Base-by-base conservation (phyloP, 2,888 invertebrate species). In the Caenorhabditis imperialis region DNA sequence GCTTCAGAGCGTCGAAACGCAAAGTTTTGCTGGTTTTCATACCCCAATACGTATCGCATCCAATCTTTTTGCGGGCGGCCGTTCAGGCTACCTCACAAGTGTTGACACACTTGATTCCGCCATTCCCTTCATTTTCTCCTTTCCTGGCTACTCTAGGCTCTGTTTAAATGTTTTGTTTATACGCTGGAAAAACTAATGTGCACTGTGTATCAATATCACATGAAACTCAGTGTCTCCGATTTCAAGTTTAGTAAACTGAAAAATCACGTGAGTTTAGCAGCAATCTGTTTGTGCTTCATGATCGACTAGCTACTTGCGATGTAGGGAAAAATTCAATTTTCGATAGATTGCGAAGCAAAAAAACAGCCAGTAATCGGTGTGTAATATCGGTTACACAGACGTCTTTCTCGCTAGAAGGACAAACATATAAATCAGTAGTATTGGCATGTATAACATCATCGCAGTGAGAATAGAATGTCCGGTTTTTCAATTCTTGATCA, bases 71-170 rank as follows among this genome's bases (percentile, higher is more conserved):
- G 51, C 42, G 44, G 57, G 40, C 6, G 45, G 7, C 33, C 67
- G 67, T 57, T 67, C 65, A 42, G 42, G 42, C 37, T 37, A 35
- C 51, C 57, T 16, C 57, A 44, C 45, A 58, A 67, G 67, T 67
- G 67, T 67, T 67, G 67, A 67, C 67, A 67, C 35, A 65, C 67
- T 57, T 8, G 16, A 22, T 45, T 25, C 14, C 22, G 25, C 45
- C 45, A 3, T 16, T 16, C 45, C 18, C 25, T 45, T 45, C 22
- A 23, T 45, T 18, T 45, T 45, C 18, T 14, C 25, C 45, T 18
- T 18, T 45, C 16, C 45, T 14, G 25, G 22, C 25, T 22, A 45
- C 45, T 45, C 18, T 25, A 14, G 25, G 22, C 18, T 45, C 14
- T 40, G 40, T 16, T 40, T 16, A 18, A 40, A 40, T n/a, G n/a